These are phyloP conservation scores for Brachionus calyciflorus DNA, from an alignment of 1,140 invertebrate genomes.

Conservation along the genomic window DNA sequence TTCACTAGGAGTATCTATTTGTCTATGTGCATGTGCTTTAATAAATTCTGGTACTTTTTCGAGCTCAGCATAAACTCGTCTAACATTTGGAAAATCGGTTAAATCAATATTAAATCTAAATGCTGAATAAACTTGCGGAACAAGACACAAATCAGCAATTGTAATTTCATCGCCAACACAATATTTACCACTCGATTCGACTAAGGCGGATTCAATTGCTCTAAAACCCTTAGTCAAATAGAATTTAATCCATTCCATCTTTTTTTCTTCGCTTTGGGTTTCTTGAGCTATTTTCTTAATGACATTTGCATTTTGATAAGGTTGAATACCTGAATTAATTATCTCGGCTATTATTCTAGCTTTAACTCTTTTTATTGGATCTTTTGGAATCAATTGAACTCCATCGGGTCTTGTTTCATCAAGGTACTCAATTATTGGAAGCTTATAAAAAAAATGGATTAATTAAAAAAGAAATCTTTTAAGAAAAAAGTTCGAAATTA, in stretches of 20 bases:
- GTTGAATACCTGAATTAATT: constrained; percentile 88
- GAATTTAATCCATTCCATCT: constrained; percentile 75
- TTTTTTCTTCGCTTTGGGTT: constrained; percentile 51
- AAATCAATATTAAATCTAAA: constrained; percentile 41
- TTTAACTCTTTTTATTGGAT: constrained; percentile 71
- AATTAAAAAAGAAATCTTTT: too few species aligned
- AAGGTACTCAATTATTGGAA: constrained; percentile 90
- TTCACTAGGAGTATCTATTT: constrained; percentile 30
- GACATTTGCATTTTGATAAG: constrained; percentile 85
- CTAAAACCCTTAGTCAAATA: constrained; percentile 82
- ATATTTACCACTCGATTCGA: constrained; percentile 81
- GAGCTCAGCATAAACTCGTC: constrained; percentile 13
- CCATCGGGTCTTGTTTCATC: constrained; percentile 80
- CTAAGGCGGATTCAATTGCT: constrained; percentile 81
- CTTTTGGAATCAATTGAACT: constrained; percentile 74
- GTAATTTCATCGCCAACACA: constrained; percentile 89
- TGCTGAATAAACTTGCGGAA: constrained; percentile 75
- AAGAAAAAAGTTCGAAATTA: neutral
- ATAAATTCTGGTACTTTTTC: constrained; percentile 20
- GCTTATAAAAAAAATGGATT: constrained; percentile 38
- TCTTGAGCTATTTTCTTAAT: constrained; percentile 51
- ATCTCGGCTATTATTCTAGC: constrained; percentile 73
- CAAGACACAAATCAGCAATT: constrained; percentile 87
- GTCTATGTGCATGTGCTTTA: constrained; percentile 38
- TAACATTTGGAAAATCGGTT: constrained; percentile 26